Base-by-base conservation (phyloP, 2,113 vertebrate species). In the Mungos mungo region DNA sequence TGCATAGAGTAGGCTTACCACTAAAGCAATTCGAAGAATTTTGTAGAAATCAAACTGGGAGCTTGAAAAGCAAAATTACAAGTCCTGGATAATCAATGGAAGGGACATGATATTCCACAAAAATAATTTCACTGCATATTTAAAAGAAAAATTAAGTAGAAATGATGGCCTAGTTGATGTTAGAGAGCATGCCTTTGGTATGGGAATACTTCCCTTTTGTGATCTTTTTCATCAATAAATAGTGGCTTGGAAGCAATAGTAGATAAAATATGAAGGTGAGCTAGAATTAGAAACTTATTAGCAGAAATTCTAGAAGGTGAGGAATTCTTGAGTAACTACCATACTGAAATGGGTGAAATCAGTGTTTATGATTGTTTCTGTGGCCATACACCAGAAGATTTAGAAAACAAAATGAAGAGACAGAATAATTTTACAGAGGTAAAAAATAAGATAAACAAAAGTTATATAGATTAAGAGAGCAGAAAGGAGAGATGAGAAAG, bases 261-360 rank as follows among this genome's bases (percentile, higher is more conserved):
- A 95, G 33, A 82, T 81, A 93, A 96, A 94, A 81, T 69, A 68
- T 57, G 7, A 16, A 65, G 2, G 35, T 90, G 16, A 90, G 18
- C 16, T 79, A 83, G 35, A 90, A 66, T 83, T 86, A 93, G 33
- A 93, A 76, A 86, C 71, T 33, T 92, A 90, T 93, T 69, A 93
- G 38, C 41, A 90, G 35, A 97, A 95, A 88, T 90, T 96, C 35
- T 88, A 83, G 29, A 77, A 7, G 6, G 15, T 90, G 35, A 68
- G 35, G 35, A 88, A 83, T 88, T 57, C 2, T 33, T 80, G 23
- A 18, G 21, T 89, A 11, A 1, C 11, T 15, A 50, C n/a, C 33
- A 97, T 10, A 52, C 33, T 68, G 18, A 89, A 88, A 71, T 35
- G 57, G 23, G 50, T 95, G 14, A 97, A 74, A 31, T 38, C 13